Conservation (phyloP, 2,888 invertebrate species). For the Callimorpha dominula region DNA sequence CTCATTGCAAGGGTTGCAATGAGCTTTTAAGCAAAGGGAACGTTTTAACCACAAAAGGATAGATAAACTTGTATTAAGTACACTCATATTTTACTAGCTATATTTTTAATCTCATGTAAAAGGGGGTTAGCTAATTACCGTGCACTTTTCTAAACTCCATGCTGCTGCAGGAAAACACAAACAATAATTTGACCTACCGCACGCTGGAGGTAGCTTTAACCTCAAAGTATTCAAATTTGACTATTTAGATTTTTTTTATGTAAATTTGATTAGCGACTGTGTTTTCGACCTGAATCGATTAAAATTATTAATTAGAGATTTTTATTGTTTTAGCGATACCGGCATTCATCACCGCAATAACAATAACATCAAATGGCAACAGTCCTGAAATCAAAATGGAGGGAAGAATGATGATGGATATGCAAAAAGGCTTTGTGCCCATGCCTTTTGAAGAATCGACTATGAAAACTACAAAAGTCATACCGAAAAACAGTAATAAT, state of each 20-base stretch:
- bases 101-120: too few species aligned
- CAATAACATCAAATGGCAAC: constrained; percentile 83
- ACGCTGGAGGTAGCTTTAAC: too few species aligned
- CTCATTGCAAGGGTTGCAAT: too few species aligned
- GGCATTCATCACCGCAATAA: constrained; percentile 70
- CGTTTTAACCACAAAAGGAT: too few species aligned
- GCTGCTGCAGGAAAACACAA: too few species aligned
- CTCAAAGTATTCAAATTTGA: background rate
- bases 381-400: constrained; percentile 82
- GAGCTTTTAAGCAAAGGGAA: too few species aligned
- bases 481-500: constrained; percentile 60
- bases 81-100: too few species aligned
- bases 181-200: too few species aligned
- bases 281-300: background rate
- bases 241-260: background rate
- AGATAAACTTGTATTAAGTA: too few species aligned
- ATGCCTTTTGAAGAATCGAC: constrained; percentile 56
- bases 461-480: constrained; percentile 56
- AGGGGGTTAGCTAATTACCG: too few species aligned
- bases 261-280: background rate
- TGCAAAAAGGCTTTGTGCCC: constrained; percentile 69
- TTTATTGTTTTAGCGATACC: constrained; percentile 78
- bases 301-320: background rate
- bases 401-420: constrained; percentile 73
- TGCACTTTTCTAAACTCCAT: too few species aligned